Conservation (phyloP, 2,888 invertebrate genomes). For the Beris morrisii region DNA sequence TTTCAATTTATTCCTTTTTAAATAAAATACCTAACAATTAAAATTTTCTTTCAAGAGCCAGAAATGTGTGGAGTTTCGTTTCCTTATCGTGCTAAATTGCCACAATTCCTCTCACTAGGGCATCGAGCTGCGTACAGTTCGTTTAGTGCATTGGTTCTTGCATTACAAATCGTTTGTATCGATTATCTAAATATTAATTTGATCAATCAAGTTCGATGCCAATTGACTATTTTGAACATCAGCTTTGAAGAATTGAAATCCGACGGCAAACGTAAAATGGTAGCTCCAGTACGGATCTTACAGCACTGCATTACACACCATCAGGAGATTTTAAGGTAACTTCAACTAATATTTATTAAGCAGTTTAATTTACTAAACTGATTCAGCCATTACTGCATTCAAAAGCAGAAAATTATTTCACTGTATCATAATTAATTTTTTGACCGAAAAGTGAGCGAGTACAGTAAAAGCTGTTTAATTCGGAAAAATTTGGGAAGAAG, state of each 20-base stretch:
- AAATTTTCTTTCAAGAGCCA: background rate
- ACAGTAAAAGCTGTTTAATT: no score
- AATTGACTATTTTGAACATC: slow-evolving; percentile 45
- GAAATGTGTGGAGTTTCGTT: slow-evolving; percentile 42
- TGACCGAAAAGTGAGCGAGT: no score
- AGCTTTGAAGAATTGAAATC: slow-evolving; percentile 39
- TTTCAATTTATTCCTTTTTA: no score
- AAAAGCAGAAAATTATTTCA: no score
- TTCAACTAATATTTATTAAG: no score
- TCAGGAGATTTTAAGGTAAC: slow-evolving; percentile 7
- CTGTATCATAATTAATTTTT: no score
- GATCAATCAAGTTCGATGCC: slow-evolving; percentile 48
- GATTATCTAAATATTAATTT: slow-evolving; percentile 47
- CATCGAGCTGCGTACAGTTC: slow-evolving; percentile 44
- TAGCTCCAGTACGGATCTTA: background rate
- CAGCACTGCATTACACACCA: background rate
- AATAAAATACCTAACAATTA: background rate
- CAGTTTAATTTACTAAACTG: background rate
- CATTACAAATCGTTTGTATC: slow-evolving; percentile 43
- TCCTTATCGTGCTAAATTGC: slow-evolving; percentile 45
- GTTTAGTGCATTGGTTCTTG: slow-evolving; percentile 40
- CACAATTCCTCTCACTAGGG: slow-evolving; percentile 41
- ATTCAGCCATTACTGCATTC: background rate
- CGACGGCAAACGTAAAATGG: background rate
- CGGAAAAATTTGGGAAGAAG: no score